Evolutionary conservation across 1,140 invertebrate species (phyloP).

Genomic region (Drosophila pandora): DNA sequence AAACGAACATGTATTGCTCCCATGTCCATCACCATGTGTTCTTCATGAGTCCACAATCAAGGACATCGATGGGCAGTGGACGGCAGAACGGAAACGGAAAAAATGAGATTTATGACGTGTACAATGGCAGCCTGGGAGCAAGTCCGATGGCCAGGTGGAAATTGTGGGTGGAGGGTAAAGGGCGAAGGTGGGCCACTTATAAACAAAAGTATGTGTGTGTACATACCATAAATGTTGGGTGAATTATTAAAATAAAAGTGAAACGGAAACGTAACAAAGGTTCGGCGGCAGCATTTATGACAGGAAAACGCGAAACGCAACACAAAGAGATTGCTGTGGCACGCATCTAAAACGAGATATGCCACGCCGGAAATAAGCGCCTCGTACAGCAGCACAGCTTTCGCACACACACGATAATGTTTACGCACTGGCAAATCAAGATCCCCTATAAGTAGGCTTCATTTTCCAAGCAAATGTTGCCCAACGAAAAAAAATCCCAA

Average conservation of each 20-base stretch:
- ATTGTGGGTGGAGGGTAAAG: constrained; percentile 20
- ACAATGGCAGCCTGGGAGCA: constrained; percentile 43
- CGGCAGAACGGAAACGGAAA: constrained; percentile 69
- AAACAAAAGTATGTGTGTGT: constrained; percentile 63
- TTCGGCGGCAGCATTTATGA: constrained; percentile 77
- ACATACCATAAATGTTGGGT: constrained; percentile 75
- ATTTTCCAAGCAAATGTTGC: constrained; percentile 61
- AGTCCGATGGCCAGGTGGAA: constrained; percentile 21
- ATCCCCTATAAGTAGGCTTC: constrained; percentile 76
- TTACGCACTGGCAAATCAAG: constrained; percentile 77
- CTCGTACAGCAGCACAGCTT: constrained; percentile 50
- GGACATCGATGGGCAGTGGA: constrained; percentile 47
- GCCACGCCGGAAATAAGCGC: constrained; percentile 76
- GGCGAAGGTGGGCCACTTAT: constrained; percentile 18
- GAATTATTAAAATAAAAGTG: constrained; percentile 83
- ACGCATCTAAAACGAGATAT: constrained; percentile 81
- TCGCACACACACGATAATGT: constrained; percentile 42
- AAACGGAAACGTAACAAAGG: constrained; percentile 82
- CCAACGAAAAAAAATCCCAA: constrained; percentile 3
- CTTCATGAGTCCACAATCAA: constrained; percentile 8
- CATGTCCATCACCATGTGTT: background rate
- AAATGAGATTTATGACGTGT: constrained; percentile 80
- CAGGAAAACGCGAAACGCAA: constrained; percentile 79
- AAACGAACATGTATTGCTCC: constrained; percentile 17
- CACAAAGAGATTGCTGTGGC: constrained; percentile 78